Base-by-base conservation (phyloP, 2,888 invertebrate genomes). In the Nemotelus nigrinus region DNA sequence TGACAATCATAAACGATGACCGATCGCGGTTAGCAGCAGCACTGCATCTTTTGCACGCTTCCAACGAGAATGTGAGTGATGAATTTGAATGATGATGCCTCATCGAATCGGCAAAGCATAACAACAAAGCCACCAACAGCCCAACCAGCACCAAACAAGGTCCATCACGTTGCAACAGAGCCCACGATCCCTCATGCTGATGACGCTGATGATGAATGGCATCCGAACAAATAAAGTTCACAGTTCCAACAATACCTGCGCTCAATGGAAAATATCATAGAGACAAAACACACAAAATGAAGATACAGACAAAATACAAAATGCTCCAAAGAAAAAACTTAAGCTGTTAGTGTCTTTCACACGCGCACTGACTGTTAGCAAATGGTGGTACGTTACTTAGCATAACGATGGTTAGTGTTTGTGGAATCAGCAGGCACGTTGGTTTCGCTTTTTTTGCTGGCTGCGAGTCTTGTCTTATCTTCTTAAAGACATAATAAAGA, bases 181-280 rank as follows among this genome's bases (percentile, higher is more conserved):
- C 41, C 41, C 41, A 25, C 60, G 3, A 60, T 3, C 60, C 7
- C 60, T 60, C 60, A 60, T 25, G 25, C 25, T 25, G 25, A 25
- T 25, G 25, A 25, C 25, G 25, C 25, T 57, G 57, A 57, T 57
- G 71, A 72, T 74, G 74, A 74, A 74, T 60, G 63, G 74, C 70
- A 70, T 53, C 70, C 70, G 53, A 70, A 70, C 70, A 70, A 70
- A 70, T 70, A 70, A 70, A 74, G 60, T 74, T 63, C 74, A 63
- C n/a, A 47, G 48, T 74, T 74, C 74, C 48, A 74, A 74, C 45
- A 48, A 39, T 55, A n/a, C 25, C 25, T 57, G 3, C 44, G 8
- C 44, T 57, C 71, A 55, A 71, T 58, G 72, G 72, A 63, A 25
- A 10, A 25, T 57, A 57, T 10, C 57, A 57, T 57, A 25, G 10